Evolutionary conservation across 2,113 vertebrate species (phyloP).

Genomic region (Engraulis encrasicolus): DNA sequence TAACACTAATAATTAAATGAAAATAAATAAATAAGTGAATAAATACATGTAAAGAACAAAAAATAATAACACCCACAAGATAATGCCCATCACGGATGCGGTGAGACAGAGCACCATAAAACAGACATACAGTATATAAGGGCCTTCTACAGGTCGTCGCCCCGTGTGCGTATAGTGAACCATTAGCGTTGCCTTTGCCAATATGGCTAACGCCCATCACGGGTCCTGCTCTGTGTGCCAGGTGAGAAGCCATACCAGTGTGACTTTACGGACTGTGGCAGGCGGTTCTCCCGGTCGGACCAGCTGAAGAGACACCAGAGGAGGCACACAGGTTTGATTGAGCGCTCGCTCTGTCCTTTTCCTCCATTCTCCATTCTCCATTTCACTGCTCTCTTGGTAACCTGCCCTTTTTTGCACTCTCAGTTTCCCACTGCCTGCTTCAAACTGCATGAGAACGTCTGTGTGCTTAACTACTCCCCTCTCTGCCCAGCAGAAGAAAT

Average conservation of each 20-base stretch:
- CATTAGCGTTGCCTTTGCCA: too few species aligned
- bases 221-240: constrained; percentile 45
- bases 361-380: too few species aligned
- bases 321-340: constrained; percentile 96
- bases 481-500: neutral
- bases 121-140: too few species aligned
- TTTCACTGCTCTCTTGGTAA: constrained; percentile 14
- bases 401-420: constrained; percentile 13
- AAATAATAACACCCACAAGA: too few species aligned
- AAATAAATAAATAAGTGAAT: too few species aligned
- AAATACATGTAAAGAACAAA: too few species aligned
- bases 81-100: too few species aligned
- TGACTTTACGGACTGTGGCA: constrained; percentile 96
- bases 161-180: too few species aligned
- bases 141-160: too few species aligned
- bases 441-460: constrained; percentile 24
- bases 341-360: neutral
- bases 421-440: neutral
- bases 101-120: too few species aligned
- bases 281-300: constrained; percentile 96
- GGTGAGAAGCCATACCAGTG: constrained; percentile 98
- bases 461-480: neutral
- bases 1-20: too few species aligned
- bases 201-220: neutral
- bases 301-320: constrained; percentile 98